Base-by-base conservation (phyloP, 1,140 invertebrate genomes). In the Bombus huntii region DNA sequence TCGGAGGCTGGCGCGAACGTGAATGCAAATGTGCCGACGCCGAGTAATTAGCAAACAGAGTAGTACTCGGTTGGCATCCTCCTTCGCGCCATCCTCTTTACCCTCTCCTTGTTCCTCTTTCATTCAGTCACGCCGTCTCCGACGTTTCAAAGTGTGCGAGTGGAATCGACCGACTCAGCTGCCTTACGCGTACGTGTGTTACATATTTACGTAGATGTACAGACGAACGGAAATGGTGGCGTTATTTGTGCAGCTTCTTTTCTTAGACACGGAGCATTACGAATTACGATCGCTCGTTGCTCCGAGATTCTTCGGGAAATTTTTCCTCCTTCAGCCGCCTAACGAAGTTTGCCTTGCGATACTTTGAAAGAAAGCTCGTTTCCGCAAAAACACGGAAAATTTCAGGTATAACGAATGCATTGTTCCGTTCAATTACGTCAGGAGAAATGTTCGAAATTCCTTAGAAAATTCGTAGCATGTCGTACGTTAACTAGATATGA, bases 31-130 rank as follows among this genome's bases (percentile, higher is more conserved):
- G 88, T 92, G 91, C 91, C 91, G 88, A 92, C 88, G 79, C 81
- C 92, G 90, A 93, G 91, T 93, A 93, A 93, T 93, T 93, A 93
- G 92, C 92, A 93, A 92, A 92, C 92, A 92, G 86, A 92, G 91
- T 53, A 53, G 47, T 53, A 13, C 79, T 90, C 87, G 57, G 66
- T 74, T 59, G 66, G 68, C 39, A 37, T 59, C 79, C 82, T 83
- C 81, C 59, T 83, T 77, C 62, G 15, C 12, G 5, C 74, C 42
- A 62, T 44, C 31, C 31, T 83, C 72, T 81, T 47, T 28, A 37
- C 8, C 22, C 65, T 25, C 28, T 34, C 3, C 25, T 78, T 39
- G 5, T 31, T 25, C 25, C 37, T 28, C 42, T 31, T 31, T 57
- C 77, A 57, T 71, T 68, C 15, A 28, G 2, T 37, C 13, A 18